phyloP scores from a whole-genome alignment of 2,113 vertebrate genomes.

The Antechinus stuartii region DNA sequence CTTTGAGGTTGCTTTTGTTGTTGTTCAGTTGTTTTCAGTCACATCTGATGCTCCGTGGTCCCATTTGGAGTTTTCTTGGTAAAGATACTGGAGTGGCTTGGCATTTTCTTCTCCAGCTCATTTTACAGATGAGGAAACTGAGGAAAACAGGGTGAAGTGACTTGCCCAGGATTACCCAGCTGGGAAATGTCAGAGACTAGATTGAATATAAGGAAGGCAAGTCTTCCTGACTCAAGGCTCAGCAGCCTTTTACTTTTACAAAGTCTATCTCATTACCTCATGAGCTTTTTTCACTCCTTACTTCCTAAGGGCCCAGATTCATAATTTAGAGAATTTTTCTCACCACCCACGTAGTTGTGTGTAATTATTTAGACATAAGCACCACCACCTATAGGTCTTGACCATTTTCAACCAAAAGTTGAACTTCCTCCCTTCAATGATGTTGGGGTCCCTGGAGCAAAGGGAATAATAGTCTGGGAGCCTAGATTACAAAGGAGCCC shows the following conservation, averaged over 20 bases:
- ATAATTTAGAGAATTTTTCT: neutral
- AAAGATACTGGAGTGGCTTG: neutral
- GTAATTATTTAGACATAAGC: neutral
- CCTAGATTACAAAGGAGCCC: neutral
- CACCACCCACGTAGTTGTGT: neutral
- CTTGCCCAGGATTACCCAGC: neutral
- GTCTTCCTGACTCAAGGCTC: neutral
- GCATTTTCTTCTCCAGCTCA: neutral
- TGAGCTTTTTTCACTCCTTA: constrained; percentile 12
- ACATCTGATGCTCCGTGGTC: neutral
- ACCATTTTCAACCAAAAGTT: neutral
- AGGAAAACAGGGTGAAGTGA: neutral
- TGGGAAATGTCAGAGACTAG: neutral
- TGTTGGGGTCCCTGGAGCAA: neutral
- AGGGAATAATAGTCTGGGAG: neutral
- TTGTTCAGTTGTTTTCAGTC: neutral
- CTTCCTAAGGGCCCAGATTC: neutral
- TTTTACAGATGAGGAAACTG: neutral
- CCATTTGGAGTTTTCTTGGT: neutral
- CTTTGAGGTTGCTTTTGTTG: neutral
- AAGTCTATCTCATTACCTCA: constrained; percentile 19
- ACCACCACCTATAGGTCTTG: neutral
- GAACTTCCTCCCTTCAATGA: neutral
- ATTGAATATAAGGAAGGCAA: neutral
- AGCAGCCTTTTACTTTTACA: constrained; percentile 22